Conservation (phyloP, 2,113 vertebrate species). For the Centropus bengalensis region DNA sequence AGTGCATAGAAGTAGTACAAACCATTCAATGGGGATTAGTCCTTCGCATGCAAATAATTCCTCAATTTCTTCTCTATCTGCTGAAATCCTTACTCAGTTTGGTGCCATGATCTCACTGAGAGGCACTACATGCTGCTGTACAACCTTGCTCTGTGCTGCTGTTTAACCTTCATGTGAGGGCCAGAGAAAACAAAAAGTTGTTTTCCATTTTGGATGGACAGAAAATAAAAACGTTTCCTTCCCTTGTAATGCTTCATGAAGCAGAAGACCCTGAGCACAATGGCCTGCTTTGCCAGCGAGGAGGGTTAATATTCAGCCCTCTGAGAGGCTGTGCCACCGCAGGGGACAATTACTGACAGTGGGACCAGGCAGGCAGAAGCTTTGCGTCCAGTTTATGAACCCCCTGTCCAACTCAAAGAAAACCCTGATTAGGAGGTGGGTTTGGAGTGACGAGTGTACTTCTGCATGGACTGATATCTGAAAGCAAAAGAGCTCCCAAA, state of each 20-base stretch:
- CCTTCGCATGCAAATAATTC: neutral
- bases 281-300: neutral
- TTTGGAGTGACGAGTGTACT: accelerated
- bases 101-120: neutral
- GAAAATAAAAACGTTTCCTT: neutral
- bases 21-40: neutral
- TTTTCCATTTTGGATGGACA: accelerated
- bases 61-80: neutral
- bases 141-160: neutral
- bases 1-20: neutral
- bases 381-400: neutral
- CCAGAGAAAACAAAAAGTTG: too few relatives aligned
- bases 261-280: neutral
- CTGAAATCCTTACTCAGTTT: neutral
- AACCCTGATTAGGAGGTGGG: accelerated
- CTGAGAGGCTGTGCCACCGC: neutral
- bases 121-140: too few relatives aligned
- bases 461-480: accelerated
- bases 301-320: too few relatives aligned
- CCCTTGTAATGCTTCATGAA: neutral
- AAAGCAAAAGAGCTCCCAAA: too few relatives aligned
- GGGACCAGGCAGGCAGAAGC: neutral
- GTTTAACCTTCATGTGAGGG: neutral
- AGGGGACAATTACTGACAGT: accelerated
- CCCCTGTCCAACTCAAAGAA: neutral